Percentiles rank a stretch among this genome's conserved stretches.
Evolutionary conservation across 2,113 vertebrate species (phyloP).

Genomic region (Lichenostomus cassidix): DNA sequence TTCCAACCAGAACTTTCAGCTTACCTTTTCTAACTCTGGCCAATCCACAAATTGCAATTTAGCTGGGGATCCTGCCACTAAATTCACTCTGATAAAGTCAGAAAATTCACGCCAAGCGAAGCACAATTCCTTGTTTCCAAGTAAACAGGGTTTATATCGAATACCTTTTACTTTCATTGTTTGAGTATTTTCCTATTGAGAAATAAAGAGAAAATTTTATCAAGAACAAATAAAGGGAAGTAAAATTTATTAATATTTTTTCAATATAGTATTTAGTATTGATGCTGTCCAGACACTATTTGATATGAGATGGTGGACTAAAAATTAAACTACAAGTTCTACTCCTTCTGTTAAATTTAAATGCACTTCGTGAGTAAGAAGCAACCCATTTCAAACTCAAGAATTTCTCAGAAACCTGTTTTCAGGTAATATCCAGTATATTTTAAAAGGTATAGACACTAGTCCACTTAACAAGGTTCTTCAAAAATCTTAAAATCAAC

Average conservation of each 20-base stretch:
- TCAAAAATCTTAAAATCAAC: neutral
- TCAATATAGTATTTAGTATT: neutral
- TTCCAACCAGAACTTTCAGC: neutral
- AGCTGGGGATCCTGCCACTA: constrained; percentile 82
- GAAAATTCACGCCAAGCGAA: constrained; percentile 82
- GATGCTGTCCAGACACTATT: neutral
- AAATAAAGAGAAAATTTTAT: neutral
- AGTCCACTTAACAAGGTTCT: neutral
- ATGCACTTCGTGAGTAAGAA: neutral
- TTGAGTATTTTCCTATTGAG: constrained; percentile 75
- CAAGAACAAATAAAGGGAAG: neutral
- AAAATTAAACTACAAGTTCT: neutral
- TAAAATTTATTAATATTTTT: neutral
- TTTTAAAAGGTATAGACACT: neutral
- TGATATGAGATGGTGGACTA: neutral
- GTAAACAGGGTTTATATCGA: constrained; percentile 74
- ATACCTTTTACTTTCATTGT: constrained; percentile 80
- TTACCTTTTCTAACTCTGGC: constrained; percentile 76
- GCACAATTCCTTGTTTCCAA: constrained; percentile 82
- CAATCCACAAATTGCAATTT: constrained; percentile 78
- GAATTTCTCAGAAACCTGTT: neutral
- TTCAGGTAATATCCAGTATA: neutral
- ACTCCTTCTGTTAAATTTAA: neutral
- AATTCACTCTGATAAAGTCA: constrained; percentile 74
- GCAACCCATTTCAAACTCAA: neutral